Percentiles rank a stretch among this genome's conserved stretches.
Conservation (phyloP, 1,140 invertebrate species). For the Andricus grossulariae region DNA sequence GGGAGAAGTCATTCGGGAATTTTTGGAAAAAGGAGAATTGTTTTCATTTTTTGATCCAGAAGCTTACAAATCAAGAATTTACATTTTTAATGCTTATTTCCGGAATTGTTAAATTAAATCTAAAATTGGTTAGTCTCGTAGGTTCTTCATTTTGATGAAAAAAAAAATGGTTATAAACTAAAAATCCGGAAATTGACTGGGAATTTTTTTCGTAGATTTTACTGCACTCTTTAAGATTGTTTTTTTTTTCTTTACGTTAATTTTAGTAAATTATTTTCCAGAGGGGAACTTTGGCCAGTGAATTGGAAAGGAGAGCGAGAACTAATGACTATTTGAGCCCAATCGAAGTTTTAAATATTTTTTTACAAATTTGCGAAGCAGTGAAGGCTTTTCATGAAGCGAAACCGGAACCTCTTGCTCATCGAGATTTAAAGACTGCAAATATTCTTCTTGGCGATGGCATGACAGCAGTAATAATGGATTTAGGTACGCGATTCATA, state of each 20-base stretch:
- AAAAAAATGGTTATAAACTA: no score
- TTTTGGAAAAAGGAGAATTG: no score
- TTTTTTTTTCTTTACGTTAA: constrained; percentile 24
- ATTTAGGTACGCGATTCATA: constrained; percentile 79
- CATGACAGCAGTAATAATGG: constrained; percentile 87
- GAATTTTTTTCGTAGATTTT: no score
- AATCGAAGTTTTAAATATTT: constrained; percentile 82
- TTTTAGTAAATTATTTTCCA: constrained; percentile 59
- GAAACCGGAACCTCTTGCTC: constrained; percentile 85
- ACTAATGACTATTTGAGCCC: constrained; percentile 80
- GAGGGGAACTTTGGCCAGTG: constrained; percentile 86
- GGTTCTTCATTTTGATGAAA: no score
- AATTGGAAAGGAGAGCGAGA: constrained; percentile 79
- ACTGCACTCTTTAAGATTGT: background rate
- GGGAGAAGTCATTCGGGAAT: no score
- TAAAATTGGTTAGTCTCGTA: no score
- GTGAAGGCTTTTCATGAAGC: constrained; percentile 85
- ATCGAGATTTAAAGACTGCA: constrained; percentile 90
- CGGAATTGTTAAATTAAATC: no score
- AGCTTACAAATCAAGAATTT: no score
- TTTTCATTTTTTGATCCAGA: no score
- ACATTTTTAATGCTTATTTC: no score
- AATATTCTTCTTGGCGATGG: constrained; percentile 87
- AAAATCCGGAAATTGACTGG: no score
- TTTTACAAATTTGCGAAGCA: constrained; percentile 85